A percentile compares a stretch with the other conserved stretches of the same genome.
These are phyloP conservation scores for Halcyon chelicuti DNA, from an alignment of 2,797 vertebrate species.

Conservation along the genomic window DNA sequence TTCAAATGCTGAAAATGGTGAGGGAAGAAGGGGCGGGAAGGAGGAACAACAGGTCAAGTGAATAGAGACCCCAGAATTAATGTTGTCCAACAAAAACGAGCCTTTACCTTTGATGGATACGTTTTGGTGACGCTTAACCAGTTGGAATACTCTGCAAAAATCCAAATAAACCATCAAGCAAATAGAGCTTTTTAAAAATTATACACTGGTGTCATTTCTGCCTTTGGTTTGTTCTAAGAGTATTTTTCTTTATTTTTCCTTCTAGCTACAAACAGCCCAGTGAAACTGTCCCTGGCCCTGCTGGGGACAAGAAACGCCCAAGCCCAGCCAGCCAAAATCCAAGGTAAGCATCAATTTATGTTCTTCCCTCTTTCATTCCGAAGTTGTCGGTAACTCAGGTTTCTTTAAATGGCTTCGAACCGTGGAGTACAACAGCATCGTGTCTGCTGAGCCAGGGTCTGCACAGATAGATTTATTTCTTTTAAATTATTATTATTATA, in stretches of 20 bases:
- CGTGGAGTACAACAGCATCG: fast-evolving
- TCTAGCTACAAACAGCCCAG: background rate
- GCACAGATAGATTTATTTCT: background rate
- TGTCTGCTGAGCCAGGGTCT: background rate
- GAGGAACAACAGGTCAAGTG: background rate
- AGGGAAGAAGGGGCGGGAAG: background rate
- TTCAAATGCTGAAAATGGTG: background rate
- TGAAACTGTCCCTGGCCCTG: background rate
- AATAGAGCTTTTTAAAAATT: background rate
- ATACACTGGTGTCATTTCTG: background rate
- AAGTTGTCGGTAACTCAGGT: background rate
- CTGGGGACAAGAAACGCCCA: background rate
- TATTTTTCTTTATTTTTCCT: background rate
- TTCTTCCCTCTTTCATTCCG: background rate
- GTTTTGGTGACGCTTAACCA: background rate
- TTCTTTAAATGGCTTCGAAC: background rate
- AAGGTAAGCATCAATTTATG: background rate
- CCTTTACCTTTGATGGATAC: background rate
- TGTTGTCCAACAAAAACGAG: background rate
- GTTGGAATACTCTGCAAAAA: background rate
- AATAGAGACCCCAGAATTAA: background rate
- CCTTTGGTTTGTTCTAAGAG: background rate
- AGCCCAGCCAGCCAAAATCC: background rate
- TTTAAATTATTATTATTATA: background rate
- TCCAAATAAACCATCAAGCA: background rate